Percentiles rank a stretch among this genome's conserved stretches.
These are phyloP conservation scores for Hydropsyche tenuis DNA, from an alignment of 1,140 invertebrate species.

Conservation along the genomic window DNA sequence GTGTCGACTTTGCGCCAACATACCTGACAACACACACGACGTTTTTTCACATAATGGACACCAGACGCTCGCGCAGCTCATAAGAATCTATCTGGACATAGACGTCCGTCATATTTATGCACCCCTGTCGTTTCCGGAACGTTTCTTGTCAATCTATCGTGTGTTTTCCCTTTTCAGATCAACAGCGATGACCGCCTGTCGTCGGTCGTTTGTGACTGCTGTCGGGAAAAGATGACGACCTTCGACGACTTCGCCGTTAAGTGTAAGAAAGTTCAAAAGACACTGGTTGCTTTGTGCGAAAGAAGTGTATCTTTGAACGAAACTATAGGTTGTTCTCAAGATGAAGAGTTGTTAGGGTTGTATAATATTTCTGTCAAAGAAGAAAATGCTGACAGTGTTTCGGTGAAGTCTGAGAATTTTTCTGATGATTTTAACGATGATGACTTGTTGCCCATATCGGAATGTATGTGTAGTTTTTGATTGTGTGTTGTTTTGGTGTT, in stretches of 20 bases:
- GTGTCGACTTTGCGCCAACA: not conserved
- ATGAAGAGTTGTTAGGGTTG: not conserved
- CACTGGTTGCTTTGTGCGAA: not conserved
- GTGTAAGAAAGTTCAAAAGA: constrained; percentile 14
- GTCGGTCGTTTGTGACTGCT: not conserved
- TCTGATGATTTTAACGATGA: constrained; percentile 21
- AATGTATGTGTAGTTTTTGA: constrained; percentile 17
- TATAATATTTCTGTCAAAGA: not conserved
- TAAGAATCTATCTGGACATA: not conserved
- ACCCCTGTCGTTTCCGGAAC: no score
- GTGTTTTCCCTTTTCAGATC: not conserved
- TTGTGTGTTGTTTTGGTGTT: not conserved
- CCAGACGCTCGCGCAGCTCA: not conserved
- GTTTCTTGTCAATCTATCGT: no score
- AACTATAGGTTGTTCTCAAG: not conserved
- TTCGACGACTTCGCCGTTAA: constrained; percentile 18
- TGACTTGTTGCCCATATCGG: constrained; percentile 24
- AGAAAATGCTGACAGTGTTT: constrained; percentile 3
- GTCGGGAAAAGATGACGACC: not conserved
- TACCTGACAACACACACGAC: not conserved
- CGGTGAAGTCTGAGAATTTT: constrained; percentile 24
- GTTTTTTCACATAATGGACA: not conserved
- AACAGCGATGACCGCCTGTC: not conserved
- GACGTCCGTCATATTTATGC: not conserved
- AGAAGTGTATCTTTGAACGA: not conserved